phyloP scores from a whole-genome alignment of 2,888 invertebrate genomes.

The Tetragonula carbonaria region DNA sequence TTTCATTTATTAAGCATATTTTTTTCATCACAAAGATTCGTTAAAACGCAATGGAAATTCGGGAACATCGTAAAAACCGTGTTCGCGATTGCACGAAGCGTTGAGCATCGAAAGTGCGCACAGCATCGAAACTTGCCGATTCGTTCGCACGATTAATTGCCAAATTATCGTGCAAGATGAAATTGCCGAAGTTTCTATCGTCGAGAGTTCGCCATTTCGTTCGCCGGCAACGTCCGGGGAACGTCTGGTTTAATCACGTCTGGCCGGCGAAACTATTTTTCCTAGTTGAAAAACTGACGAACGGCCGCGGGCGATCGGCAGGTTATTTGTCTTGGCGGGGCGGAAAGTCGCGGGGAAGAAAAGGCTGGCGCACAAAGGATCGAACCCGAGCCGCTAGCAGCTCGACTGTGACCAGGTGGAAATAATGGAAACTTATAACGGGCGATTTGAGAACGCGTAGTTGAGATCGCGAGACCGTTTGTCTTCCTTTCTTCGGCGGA shows the following conservation, averaged over 20 bases:
- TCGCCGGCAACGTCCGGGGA: too few relatives aligned
- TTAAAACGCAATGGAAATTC: too few relatives aligned
- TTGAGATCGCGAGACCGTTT: conserved; percentile 51
- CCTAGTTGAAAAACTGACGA: background rate
- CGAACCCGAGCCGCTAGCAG: background rate
- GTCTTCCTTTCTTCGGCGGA: conserved; percentile 36
- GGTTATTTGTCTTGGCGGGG: conserved; percentile 18
- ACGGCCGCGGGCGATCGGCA: background rate
- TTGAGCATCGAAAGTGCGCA: too few relatives aligned
- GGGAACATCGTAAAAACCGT: too few relatives aligned
- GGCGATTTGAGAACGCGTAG: conserved; percentile 33
- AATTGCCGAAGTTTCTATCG: background rate
- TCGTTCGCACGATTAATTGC: background rate
- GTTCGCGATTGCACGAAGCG: too few relatives aligned
- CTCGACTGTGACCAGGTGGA: conserved; percentile 35
- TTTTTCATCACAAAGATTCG: too few relatives aligned
- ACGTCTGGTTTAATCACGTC: background rate
- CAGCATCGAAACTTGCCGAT: background rate
- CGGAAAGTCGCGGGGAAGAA: background rate
- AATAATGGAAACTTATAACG: conserved; percentile 59
- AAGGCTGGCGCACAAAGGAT: conserved; percentile 7
- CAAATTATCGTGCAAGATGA: background rate
- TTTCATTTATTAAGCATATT: too few relatives aligned
- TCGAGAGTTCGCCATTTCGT: too few relatives aligned
- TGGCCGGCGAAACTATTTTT: background rate